Base-by-base conservation (phyloP, 2,888 invertebrate genomes). In the Phrixothrix hirtus region DNA sequence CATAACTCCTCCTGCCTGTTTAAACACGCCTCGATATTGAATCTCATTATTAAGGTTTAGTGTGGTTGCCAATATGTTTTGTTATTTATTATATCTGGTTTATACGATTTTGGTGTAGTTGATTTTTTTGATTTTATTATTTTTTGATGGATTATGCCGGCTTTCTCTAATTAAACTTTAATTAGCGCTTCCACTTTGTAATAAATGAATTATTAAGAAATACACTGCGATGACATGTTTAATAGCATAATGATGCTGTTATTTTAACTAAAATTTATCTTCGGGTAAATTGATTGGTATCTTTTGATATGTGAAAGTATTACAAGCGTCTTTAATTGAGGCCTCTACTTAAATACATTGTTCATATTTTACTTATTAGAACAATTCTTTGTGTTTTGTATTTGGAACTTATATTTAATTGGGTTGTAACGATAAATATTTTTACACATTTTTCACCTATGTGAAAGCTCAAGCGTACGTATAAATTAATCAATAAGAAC, bases 1-100 rank as follows among this genome's bases (percentile, higher is more conserved):
- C 30, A 7, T 1, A 31, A 55, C 21, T 31, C 59, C 71, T 67
- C 74, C 72, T 59, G 54, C 35, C 34, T 38, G 31, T 48, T 31
- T 10, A n/a, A 29, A n/a, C 21, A 25, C 45, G 43, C 48, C 53
- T 41, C 57, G 44, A 57, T 66, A 62, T 63, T 53, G 69, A 72
- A 73, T 72, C 70, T 74, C 72, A 72, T 73, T 73, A 74, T 68
- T 65, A 66, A 66, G 64, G 62, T 65, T 70, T 70, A 71, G 70
- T 68, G 70, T 66, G 65, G 64, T 50, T 72, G 71, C 71, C 75
- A 72, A 75, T 75, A 75, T 72, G 73, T 68, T 70, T 57, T 60
- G 66, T 74, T 74, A 74, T 75, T 74, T 74, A 74, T 75, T 64
- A 66, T 65, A 62, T 63, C 59, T 59, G 55, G 62, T 60, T 66